Base-by-base conservation (phyloP, 2,113 vertebrate species). In the Oxygymnocypris stewartii region DNA sequence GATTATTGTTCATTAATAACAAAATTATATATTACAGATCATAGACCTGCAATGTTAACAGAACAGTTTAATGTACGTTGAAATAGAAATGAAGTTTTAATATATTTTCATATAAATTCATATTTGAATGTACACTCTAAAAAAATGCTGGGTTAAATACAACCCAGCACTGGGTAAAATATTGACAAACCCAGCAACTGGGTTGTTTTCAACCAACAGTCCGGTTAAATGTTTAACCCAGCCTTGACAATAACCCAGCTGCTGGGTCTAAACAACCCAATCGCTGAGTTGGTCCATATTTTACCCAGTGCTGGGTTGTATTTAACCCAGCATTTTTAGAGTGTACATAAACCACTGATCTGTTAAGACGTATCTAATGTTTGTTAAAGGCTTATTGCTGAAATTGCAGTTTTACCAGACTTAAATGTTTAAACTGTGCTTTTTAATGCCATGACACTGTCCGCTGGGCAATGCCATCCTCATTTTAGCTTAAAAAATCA, bases 101-200 rank as follows among this genome's bases (percentile, higher is more conserved):
- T 76, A 76, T 76, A 76, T 76, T 76, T 75, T 76, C n/a, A 47
- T 76, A 47, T 47, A n/a, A 42, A 47, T 76, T 47, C 13, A 49
- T 47, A 54, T 78, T 78, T 78, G 25, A 78, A 28, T 37, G 42
- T 40, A 40, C 40, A 40, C 40, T 40, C 40, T 40, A 40, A 40
- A 7, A 7, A 40, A 40, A 40, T 40, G 40, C 40, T 40, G 6
- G 40, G 40, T 40, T 40, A 7, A 40, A 40, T 40, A 40, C 37
- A 40, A 40, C 37, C 37, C 37, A 40, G 37, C 37, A 4, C 37
- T 40, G 37, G 37, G 37, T 40, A 4, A 40, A 40, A 40, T 40
- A 40, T 40, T 4, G 37, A 40, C 37, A 40, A 40, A 40, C 37
- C 37, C 40, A 40, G 40, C 40, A 6, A 40, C 40, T 40, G 40